Conservation (phyloP, 2,113 vertebrate genomes). For the Nothobranchius furzeri region DNA sequence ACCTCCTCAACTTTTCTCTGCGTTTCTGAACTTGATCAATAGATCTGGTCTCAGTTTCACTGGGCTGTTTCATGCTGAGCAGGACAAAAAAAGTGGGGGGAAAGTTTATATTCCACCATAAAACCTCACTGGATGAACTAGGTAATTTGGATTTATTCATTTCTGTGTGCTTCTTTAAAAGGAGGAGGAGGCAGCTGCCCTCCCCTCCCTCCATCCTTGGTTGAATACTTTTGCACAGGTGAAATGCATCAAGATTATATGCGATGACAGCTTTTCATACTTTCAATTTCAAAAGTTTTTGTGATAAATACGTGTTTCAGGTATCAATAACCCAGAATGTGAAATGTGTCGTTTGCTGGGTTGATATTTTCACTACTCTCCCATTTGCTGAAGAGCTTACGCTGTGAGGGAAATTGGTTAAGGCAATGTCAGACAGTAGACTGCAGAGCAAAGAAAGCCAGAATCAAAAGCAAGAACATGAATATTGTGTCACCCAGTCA, state of each 20-base stretch:
- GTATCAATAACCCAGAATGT: background rate
- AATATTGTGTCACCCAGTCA: background rate
- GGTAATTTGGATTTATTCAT: slow-evolving; percentile 19
- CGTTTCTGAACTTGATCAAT: slow-evolving; percentile 70
- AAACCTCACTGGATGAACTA: slow-evolving; percentile 11
- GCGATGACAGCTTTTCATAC: background rate
- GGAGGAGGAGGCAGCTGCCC: slow-evolving; percentile 62
- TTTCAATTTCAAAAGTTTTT: background rate
- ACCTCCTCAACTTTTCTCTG: slow-evolving; percentile 72
- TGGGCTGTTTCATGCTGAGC: background rate
- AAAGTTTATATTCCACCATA: background rate
- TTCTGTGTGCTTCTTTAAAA: slow-evolving; percentile 40
- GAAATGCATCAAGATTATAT: slow-evolving; percentile 70
- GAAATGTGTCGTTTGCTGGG: background rate
- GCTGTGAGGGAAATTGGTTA: background rate
- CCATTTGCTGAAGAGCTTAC: background rate
- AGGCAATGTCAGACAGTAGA: background rate
- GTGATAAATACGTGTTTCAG: background rate
- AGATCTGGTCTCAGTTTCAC: slow-evolving; percentile 39
- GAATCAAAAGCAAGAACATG: background rate
- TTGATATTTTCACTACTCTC: slow-evolving; percentile 16
- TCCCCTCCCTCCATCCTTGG: slow-evolving; percentile 48
- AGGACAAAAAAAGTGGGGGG: background rate
- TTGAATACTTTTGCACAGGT: slow-evolving; percentile 57
- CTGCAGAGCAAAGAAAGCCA: background rate